These are phyloP conservation scores for Troilus luridus DNA, from an alignment of 2,888 invertebrate genomes.

Conservation along the genomic window DNA sequence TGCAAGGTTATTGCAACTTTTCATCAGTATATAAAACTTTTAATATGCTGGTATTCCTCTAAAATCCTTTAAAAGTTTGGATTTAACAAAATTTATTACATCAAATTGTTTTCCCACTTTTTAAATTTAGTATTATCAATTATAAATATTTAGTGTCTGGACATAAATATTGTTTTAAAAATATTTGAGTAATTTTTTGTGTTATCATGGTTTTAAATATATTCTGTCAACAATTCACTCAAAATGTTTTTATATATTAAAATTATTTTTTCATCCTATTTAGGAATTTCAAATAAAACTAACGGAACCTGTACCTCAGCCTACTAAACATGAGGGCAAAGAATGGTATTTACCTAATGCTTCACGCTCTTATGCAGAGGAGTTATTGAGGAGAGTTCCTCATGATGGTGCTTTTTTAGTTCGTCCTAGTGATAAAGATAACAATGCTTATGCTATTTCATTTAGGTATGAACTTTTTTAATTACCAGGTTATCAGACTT, in stretches of 20 bases:
- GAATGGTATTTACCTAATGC: conserved; percentile 93
- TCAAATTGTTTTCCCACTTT: background rate
- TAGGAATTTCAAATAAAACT: conserved; percentile 90
- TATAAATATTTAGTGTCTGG: background rate
- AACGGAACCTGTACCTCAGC: conserved; percentile 93
- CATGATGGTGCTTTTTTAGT: conserved; percentile 96
- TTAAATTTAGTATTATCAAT: background rate
- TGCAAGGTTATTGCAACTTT: conserved; percentile 19
- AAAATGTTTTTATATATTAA: conserved; percentile 24
- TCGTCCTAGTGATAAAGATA: conserved; percentile 89
- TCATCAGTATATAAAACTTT: background rate
- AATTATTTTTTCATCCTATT: conserved; percentile 61
- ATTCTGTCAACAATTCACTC: conserved; percentile 4
- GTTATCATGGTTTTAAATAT: conserved; percentile 16
- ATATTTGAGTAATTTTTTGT: background rate
- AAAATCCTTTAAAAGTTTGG: background rate
- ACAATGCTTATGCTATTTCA: conserved; percentile 90
- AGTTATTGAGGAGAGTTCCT: conserved; percentile 85
- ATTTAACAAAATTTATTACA: background rate
- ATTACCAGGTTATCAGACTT: background rate
- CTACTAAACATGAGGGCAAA: conserved; percentile 92
- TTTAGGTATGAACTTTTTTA: conserved; percentile 77
- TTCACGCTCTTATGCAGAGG: conserved; percentile 87
- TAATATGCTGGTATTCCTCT: background rate
- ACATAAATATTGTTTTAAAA: background rate